Percentiles rank a stretch among this genome's conserved stretches.
phyloP scores from a whole-genome alignment of 1,140 invertebrate species.

The Melanaphis sacchari region DNA sequence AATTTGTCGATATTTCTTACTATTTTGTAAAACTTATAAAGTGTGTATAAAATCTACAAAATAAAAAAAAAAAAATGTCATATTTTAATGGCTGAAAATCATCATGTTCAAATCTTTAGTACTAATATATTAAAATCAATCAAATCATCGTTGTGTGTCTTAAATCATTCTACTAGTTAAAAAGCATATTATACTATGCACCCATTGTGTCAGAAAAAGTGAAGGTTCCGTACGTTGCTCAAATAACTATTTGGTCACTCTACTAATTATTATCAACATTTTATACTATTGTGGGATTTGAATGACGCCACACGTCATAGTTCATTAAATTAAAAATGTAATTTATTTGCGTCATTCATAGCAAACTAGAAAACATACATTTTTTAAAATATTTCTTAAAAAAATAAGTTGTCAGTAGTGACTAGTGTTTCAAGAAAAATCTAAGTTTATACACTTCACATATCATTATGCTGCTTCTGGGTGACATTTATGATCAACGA shows the following conservation, averaged over 20 bases:
- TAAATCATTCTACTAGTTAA: neutral
- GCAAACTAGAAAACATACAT: neutral
- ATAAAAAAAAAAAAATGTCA: too few species aligned
- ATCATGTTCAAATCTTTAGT: neutral
- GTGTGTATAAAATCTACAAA: too few species aligned
- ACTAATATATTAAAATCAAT: neutral
- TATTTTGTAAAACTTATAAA: too few species aligned
- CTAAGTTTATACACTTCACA: neutral
- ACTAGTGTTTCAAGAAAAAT: too few species aligned
- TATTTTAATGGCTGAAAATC: neutral
- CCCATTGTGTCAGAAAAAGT: neutral
- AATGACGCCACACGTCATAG: neutral
- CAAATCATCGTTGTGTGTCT: neutral
- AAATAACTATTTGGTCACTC: neutral
- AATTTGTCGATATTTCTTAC: too few species aligned
- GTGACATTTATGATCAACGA: neutral
- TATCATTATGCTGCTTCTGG: neutral
- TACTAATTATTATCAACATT: neutral
- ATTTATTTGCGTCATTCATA: neutral
- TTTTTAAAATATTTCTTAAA: neutral
- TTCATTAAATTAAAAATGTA: neutral
- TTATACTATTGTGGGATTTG: neutral
- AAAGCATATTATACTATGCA: neutral
- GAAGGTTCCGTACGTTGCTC: neutral
- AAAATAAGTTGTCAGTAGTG: neutral